These are phyloP conservation scores for Diorhabda sublineata DNA, from an alignment of 1,140 invertebrate genomes.

Conservation along the genomic window DNA sequence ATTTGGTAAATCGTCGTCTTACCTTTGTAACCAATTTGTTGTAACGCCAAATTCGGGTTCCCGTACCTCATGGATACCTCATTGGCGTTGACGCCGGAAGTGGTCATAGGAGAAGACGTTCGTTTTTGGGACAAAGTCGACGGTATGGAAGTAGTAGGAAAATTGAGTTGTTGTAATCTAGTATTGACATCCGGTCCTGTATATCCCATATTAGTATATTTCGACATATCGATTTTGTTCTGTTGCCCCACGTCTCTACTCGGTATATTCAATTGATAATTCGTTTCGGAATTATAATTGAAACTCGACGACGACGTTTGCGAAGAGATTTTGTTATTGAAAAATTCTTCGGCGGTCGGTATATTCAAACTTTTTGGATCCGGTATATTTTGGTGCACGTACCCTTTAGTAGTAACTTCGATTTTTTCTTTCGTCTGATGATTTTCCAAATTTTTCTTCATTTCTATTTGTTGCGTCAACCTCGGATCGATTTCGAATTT, in stretches of 20 bases:
- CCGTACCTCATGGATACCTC: slow-evolving; percentile 25
- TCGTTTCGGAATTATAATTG: slow-evolving; percentile 15
- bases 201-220: slow-evolving; percentile 45
- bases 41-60: slow-evolving; percentile 15
- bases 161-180: slow-evolving; percentile 33
- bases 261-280: slow-evolving; percentile 29
- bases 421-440: neutral
- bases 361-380: slow-evolving; percentile 29
- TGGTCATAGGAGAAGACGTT: slow-evolving; percentile 7
- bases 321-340: neutral
- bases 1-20: neutral
- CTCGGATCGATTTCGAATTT: slow-evolving; percentile 5
- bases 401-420: slow-evolving; percentile 11
- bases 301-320: slow-evolving; percentile 8
- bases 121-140: slow-evolving; percentile 23
- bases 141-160: slow-evolving; percentile 28
- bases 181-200: slow-evolving; percentile 32
- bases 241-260: slow-evolving; percentile 17
- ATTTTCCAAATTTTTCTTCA: neutral
- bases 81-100: neutral
- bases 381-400: slow-evolving; percentile 38
- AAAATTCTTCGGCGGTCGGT: slow-evolving; percentile 4
- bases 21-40: slow-evolving; percentile 28
- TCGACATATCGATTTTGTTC: slow-evolving; percentile 39
- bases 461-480: slow-evolving; percentile 12